These are phyloP conservation scores for Darevskia nairensis DNA, from an alignment of 2,797 vertebrate genomes.

Conservation along the genomic window DNA sequence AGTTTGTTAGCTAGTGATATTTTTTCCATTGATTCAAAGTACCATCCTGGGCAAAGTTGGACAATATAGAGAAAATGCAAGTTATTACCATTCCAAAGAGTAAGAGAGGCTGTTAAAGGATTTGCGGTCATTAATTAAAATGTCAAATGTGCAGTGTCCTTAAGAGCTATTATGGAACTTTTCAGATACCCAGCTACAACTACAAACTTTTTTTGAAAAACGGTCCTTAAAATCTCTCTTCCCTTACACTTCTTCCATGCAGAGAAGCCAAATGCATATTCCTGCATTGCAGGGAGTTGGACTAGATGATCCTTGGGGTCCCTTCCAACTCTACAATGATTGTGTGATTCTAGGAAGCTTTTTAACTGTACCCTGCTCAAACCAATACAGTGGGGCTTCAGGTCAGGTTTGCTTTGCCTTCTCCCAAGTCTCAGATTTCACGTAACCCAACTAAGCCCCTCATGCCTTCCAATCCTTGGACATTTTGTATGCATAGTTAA, in stretches of 20 bases:
- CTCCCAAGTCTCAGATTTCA: not conserved
- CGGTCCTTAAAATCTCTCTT: not conserved
- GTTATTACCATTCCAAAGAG: not conserved
- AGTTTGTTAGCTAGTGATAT: slow-evolving; percentile 20
- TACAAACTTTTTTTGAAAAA: not conserved
- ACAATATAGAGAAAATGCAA: not conserved
- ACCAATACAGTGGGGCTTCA: not conserved
- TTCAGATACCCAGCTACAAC: not conserved
- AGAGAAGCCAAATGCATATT: not conserved
- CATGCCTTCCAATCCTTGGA: not conserved
- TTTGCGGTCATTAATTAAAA: slow-evolving; percentile 35
- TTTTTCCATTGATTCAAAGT: slow-evolving; percentile 24
- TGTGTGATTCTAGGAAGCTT: not conserved
- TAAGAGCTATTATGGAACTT: not conserved
- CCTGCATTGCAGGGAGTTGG: too few species aligned
- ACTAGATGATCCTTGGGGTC: too few species aligned
- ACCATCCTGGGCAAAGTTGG: not conserved
- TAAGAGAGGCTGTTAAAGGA: slow-evolving; percentile 6
- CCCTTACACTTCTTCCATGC: not conserved
- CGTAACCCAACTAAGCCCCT: not conserved
- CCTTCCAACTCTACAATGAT: too few species aligned
- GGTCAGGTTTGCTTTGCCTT: slow-evolving; percentile 6
- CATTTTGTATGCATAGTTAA: not conserved
- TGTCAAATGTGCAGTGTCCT: not conserved
- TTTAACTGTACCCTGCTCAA: not conserved